Evolutionary conservation across 2,113 vertebrate species (phyloP).

Genomic region (Falcunculus frontatus): DNA sequence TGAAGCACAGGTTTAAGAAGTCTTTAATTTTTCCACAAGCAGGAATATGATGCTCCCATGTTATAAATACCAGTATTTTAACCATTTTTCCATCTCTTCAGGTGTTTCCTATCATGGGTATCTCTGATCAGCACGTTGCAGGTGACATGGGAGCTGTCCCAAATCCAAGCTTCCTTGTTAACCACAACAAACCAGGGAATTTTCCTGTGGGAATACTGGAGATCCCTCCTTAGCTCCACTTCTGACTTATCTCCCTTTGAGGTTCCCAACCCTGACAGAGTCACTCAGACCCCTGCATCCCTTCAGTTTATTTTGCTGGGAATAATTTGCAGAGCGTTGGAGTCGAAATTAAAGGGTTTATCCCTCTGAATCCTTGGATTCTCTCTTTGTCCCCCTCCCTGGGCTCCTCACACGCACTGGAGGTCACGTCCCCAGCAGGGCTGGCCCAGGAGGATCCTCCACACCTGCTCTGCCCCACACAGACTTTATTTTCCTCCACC

Average conservation of each 20-base stretch:
- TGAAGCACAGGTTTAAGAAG: not conserved
- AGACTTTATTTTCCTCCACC: not conserved
- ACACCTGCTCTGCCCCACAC: not conserved
- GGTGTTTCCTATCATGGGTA: not conserved
- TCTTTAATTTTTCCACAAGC: not conserved
- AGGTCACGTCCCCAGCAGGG: not conserved
- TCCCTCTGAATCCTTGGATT: not conserved
- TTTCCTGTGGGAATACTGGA: not conserved
- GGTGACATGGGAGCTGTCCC: not conserved
- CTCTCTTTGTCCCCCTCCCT: not conserved
- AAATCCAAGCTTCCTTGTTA: not conserved
- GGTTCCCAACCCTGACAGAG: not conserved
- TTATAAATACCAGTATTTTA: not conserved
- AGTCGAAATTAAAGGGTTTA: not conserved
- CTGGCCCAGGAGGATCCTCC: not conserved
- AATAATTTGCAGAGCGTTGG: not conserved
- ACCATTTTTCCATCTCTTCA: not conserved
- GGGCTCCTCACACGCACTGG: not conserved
- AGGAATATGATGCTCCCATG: not conserved
- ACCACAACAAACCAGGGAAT: not conserved
- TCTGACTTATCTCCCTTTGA: not conserved
- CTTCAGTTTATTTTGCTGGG: not conserved
- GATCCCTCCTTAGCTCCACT: not conserved
- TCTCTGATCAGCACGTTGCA: not conserved
- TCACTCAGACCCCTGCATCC: accelerated